Base-by-base conservation (phyloP, 2,113 vertebrate genomes). In the Bufo gargarizans region DNA sequence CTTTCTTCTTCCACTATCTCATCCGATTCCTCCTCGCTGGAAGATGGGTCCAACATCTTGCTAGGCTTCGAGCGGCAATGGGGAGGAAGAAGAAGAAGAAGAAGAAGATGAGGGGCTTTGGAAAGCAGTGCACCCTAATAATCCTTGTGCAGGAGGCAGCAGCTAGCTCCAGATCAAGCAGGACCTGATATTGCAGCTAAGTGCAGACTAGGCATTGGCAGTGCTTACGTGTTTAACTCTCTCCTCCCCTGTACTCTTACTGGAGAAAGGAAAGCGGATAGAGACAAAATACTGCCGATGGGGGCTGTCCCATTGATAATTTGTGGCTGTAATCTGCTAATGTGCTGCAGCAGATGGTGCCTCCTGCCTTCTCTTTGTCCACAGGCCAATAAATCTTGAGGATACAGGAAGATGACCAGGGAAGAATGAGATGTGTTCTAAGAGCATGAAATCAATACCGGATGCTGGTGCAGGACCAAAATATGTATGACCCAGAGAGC, bases 1-100 rank as follows among this genome's bases (percentile, higher is more conserved):
- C 92, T 90, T 91, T 96, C 96, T 91, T 96, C 97, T 65, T 95
- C 94, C 89, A 95, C 93, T 81, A 96, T 94, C 90, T 97, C 97
- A 87, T 96, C 97, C 86, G 96, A 96, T 92, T 99, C 98, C 86
- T 96, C 95, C 58, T 99, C 98, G 93, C 98, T 99, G 91, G 98
- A 99, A 88, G 97, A 99, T 90, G 97, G 97, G 94, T 99, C 97
- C 92, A 50, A 56, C 77, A 90, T 65, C 43, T 65, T 82, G 90
- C 89, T 91, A 90, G 77, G 77, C 77, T 79, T 89, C 43, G 89
- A 56, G 33, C 65, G 55, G 4, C 3, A 22, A 67, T n/a, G 81
- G 59, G 19, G 58, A 82, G 53, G 80, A 63, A 71, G 67, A 43
- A 16, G 69, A 72, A 2, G 69, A 45, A 16, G 71, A 19, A 19